Percentiles rank a stretch among this genome's conserved stretches.
These are phyloP conservation scores for Drosophila birchii DNA, from an alignment of 2,888 invertebrate species.

Conservation along the genomic window DNA sequence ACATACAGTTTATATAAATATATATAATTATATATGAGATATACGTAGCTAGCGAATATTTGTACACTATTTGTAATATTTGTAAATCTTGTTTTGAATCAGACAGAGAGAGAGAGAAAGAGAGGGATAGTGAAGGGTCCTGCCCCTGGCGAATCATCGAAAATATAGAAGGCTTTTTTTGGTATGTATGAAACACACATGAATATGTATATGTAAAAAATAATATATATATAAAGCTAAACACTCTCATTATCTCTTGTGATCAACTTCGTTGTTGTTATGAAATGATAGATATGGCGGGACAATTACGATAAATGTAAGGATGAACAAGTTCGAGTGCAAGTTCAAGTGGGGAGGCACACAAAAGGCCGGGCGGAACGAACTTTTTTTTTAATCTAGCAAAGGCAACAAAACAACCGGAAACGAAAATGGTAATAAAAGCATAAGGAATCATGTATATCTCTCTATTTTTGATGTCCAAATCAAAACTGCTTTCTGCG, in stretches of 20 bases:
- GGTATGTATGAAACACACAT: constrained; percentile 22
- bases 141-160: constrained; percentile 25
- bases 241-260: constrained; percentile 78
- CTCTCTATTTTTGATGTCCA: constrained; percentile 70
- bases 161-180: constrained; percentile 9
- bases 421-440: constrained; percentile 40
- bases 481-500: constrained; percentile 58
- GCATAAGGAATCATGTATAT: constrained; percentile 43
- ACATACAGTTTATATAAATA: constrained; percentile 14
- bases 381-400: constrained; percentile 35
- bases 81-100: constrained; percentile 31
- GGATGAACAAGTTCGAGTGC: constrained; percentile 1
- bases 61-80: constrained; percentile 73
- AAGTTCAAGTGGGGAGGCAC: neutral
- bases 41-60: constrained; percentile 72
- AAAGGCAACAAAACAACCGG: constrained; percentile 24
- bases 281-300: constrained; percentile 45
- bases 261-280: constrained; percentile 79
- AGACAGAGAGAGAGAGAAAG: neutral
- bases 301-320: constrained; percentile 16
- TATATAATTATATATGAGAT: constrained; percentile 39
- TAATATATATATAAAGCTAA: constrained; percentile 41
- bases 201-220: constrained; percentile 9
- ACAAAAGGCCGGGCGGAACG: constrained; percentile 3
- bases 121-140: constrained; percentile 1